Conservation (phyloP, 2,797 vertebrate genomes). For the Alca torda region DNA sequence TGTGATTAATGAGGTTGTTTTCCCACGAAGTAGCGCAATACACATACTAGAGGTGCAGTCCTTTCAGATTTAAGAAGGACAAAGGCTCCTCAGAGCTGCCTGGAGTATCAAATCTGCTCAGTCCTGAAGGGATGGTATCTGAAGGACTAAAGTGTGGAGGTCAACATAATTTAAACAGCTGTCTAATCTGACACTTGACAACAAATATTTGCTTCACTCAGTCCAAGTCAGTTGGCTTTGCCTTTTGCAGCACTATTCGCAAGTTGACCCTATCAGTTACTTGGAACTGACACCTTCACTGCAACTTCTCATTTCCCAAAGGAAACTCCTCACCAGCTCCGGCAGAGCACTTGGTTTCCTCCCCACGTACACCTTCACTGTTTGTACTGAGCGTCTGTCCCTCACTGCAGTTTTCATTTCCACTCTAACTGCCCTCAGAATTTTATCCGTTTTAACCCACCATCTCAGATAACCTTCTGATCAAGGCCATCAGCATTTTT, state of each 20-base stretch:
- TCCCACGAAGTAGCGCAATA: neutral
- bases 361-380: fast-evolving
- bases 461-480: neutral
- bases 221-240: neutral
- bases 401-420: neutral
- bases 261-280: neutral
- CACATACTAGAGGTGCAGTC: neutral
- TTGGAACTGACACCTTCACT: neutral
- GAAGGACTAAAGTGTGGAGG: neutral
- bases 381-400: neutral
- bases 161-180: neutral
- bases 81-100: neutral
- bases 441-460: neutral
- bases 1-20: neutral
- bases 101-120: neutral
- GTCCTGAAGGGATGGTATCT: neutral
- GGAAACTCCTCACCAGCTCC: neutral
- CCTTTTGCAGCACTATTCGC: neutral
- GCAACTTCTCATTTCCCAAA: neutral
- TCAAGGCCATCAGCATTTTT: neutral
- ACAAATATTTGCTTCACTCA: neutral
- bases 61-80: neutral
- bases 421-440: neutral
- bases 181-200: neutral
- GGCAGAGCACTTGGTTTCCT: neutral